Percentiles rank a stretch among this genome's conserved stretches.
Conservation (phyloP, 2,113 vertebrate genomes). For the Heterocephalus glaber region DNA sequence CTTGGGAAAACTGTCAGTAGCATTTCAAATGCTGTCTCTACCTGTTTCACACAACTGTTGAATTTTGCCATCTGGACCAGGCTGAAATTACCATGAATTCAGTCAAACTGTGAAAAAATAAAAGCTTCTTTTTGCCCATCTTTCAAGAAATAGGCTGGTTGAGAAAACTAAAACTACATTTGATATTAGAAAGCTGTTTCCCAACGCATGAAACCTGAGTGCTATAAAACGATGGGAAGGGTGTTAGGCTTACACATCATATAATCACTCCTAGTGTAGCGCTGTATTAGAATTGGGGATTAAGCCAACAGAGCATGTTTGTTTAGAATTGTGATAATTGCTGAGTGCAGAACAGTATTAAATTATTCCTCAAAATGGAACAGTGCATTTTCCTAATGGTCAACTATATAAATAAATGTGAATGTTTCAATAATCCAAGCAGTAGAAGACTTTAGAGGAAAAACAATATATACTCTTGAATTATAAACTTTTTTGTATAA, state of each 20-base stretch:
- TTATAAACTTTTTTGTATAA: conserved; percentile 25
- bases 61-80: conserved; percentile 74
- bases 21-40: conserved; percentile 65
- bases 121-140: conserved; percentile 48
- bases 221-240: neutral
- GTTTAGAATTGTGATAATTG: conserved; percentile 57
- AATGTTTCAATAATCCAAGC: conserved; percentile 34
- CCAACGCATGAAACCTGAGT: conserved; percentile 39
- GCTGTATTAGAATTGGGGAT: conserved; percentile 45
- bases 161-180: conserved; percentile 73
- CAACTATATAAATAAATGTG: conserved; percentile 56
- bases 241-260: neutral
- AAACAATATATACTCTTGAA: neutral
- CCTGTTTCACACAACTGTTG: conserved; percentile 72
- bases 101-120: conserved; percentile 62
- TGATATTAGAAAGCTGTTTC: conserved; percentile 28
- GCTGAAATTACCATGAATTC: conserved; percentile 61
- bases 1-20: conserved; percentile 22
- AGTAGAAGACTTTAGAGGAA: conserved; percentile 38
- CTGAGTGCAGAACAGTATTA: conserved; percentile 33
- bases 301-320: conserved; percentile 43
- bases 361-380: conserved; percentile 68
- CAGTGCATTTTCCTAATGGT: conserved; percentile 53
- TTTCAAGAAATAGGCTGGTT: conserved; percentile 61
- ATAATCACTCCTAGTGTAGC: conserved; percentile 20